These are phyloP conservation scores for Resseliella maxima DNA, from an alignment of 2,888 invertebrate species.

Conservation along the genomic window DNA sequence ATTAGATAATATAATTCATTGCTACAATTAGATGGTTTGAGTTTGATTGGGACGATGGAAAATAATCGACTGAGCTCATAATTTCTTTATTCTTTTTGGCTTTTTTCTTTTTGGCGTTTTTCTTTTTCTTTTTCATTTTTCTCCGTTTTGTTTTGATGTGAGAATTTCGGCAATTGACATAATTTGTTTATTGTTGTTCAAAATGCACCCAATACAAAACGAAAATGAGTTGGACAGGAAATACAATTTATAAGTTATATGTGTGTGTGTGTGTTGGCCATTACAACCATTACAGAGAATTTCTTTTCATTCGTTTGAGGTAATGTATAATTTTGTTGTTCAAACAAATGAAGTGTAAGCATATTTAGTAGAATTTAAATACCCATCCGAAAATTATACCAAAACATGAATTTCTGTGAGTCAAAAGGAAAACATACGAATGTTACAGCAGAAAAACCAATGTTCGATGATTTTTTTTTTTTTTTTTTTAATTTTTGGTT, in stretches of 20 bases:
- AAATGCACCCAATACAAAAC: neutral
- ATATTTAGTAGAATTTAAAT: conserved; percentile 30
- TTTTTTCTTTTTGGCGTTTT: neutral
- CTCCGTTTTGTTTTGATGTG: neutral
- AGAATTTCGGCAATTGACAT: conserved; percentile 53
- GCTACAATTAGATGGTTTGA: conserved; percentile 19
- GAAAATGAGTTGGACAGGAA: conserved; percentile 49
- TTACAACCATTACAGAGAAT: conserved; percentile 42
- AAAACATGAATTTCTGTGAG: neutral
- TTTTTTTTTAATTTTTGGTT: neutral
- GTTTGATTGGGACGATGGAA: conserved; percentile 12
- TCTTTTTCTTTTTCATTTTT: neutral
- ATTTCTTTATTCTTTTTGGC: neutral
- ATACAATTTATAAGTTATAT: conserved; percentile 15
- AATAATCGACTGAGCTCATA: neutral
- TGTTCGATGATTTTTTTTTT: neutral
- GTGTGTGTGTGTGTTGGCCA: neutral
- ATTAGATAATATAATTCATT: conserved; percentile 53
- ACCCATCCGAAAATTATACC: neutral
- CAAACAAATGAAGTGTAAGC: conserved; percentile 38
- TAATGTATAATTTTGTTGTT: conserved; percentile 2
- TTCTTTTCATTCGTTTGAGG: neutral
- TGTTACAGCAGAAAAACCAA: neutral
- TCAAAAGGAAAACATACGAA: neutral
- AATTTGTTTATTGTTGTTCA: conserved; percentile 19